phyloP scores from a whole-genome alignment of 2,797 vertebrate species.

The Microctenopoma lineatum region DNA sequence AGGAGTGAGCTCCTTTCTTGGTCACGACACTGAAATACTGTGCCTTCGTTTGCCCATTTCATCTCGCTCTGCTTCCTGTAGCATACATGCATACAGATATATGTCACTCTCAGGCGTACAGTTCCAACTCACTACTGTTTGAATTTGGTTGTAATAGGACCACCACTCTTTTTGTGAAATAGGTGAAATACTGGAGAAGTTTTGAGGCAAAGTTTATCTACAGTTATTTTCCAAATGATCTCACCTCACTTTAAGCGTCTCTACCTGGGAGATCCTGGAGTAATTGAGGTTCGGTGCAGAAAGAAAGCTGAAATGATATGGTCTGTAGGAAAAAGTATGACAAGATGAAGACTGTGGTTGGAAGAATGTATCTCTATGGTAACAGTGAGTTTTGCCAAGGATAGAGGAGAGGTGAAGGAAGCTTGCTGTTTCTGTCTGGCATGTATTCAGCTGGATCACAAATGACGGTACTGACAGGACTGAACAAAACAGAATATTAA shows the following conservation, averaged over 20 bases:
- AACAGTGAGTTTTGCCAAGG: conserved; percentile 75
- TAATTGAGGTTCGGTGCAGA: not conserved
- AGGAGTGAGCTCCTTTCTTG: conserved; percentile 60
- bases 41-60: conserved; percentile 66
- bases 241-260: conserved; percentile 13
- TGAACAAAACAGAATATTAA: conserved; percentile 40
- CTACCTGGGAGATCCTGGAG: not conserved
- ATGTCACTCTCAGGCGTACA: conserved; percentile 35
- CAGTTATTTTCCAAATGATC: conserved; percentile 7
- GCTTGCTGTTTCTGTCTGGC: conserved; percentile 51
- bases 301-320: conserved; percentile 41
- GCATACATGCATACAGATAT: conserved; percentile 55
- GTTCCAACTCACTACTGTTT: conserved; percentile 28
- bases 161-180: not conserved
- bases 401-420: conserved; percentile 65
- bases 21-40: conserved; percentile 79
- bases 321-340: conserved; percentile 60
- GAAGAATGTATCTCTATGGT: conserved; percentile 83
- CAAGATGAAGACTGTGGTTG: conserved; percentile 68
- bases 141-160: conserved; percentile 9
- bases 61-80: conserved; percentile 49
- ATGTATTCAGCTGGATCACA: conserved; percentile 55
- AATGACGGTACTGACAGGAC: conserved; percentile 31
- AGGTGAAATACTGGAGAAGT: conserved; percentile 35
- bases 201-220: conserved; percentile 58